Conservation (phyloP, 2,113 vertebrate species). For the Corythaixoides concolor region DNA sequence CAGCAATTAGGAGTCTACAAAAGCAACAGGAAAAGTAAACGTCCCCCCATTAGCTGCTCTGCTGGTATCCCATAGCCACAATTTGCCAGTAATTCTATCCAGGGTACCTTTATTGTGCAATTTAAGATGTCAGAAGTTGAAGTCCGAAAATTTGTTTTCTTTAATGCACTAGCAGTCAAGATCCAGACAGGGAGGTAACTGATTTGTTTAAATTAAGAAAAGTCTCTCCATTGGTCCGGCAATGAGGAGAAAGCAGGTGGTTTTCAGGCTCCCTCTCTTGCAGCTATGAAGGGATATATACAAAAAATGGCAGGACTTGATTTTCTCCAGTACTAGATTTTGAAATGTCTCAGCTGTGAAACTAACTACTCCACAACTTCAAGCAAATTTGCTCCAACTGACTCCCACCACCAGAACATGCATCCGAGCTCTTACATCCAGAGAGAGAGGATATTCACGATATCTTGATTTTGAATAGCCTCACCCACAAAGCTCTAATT, state of each 20-base stretch:
- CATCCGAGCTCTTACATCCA: not conserved
- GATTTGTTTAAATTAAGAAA: not conserved
- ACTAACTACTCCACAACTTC: not conserved
- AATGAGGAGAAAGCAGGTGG: not conserved
- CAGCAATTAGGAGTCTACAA: not conserved
- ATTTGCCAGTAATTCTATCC: not conserved
- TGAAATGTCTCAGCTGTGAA: not conserved
- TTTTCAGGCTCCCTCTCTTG: not conserved
- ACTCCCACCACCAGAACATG: not conserved
- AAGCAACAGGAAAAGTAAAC: not conserved
- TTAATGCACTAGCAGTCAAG: not conserved
- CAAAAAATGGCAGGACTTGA: not conserved
- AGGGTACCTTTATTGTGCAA: not conserved
- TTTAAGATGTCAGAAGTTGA: not conserved
- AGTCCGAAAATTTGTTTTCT: not conserved
- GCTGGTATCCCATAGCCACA: accelerated
- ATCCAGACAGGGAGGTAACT: not conserved
- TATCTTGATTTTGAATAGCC: not conserved
- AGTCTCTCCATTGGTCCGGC: not conserved
- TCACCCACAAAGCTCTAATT: not conserved
- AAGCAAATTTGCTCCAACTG: not conserved
- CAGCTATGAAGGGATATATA: not conserved
- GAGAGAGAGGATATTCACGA: not conserved
- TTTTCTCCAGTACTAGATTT: not conserved
- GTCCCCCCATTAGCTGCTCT: not conserved